phyloP scores from a whole-genome alignment of 2,113 vertebrate genomes.

The Perccottus glenii region DNA sequence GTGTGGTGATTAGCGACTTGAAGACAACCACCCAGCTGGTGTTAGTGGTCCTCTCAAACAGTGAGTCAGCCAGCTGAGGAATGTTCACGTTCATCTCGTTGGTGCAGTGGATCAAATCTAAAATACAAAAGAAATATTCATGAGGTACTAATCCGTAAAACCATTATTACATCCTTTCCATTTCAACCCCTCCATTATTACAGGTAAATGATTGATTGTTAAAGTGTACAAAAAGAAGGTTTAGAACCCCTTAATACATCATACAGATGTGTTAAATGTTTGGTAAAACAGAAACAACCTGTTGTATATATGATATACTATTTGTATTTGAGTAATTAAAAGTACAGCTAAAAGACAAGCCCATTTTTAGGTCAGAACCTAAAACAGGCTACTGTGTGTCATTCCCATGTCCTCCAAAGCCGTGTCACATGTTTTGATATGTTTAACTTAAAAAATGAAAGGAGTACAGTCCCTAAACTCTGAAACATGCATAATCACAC shows the following conservation, averaged over 20 bases:
- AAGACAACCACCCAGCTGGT: constrained; percentile 99
- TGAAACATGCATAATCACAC: not conserved
- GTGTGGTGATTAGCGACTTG: constrained; percentile 97
- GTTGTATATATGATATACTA: constrained; percentile 1
- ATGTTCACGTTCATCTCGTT: constrained; percentile 99
- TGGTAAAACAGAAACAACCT: not conserved
- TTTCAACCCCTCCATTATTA: no score
- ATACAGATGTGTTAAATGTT: no score
- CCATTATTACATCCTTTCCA: no score
- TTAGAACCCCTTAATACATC: no score
- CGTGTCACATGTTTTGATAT: not conserved
- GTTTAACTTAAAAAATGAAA: not conserved
- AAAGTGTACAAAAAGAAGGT: no score
- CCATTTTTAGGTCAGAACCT: not conserved
- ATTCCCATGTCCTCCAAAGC: constrained; percentile 7
- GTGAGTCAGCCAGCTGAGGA: constrained; percentile 96
- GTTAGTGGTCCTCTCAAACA: constrained; percentile 96
- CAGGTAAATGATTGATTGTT: no score
- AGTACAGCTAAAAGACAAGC: constrained; percentile 8
- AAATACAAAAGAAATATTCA: constrained; percentile 5
- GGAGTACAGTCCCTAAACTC: not conserved
- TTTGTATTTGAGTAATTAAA: constrained; percentile 19
- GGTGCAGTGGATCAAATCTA: constrained; percentile 98
- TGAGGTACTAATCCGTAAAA: not conserved
- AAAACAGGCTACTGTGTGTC: constrained; percentile 22